These are phyloP conservation scores for Siniperca undulata DNA, from an alignment of 2,797 vertebrate species.

Conservation along the genomic window DNA sequence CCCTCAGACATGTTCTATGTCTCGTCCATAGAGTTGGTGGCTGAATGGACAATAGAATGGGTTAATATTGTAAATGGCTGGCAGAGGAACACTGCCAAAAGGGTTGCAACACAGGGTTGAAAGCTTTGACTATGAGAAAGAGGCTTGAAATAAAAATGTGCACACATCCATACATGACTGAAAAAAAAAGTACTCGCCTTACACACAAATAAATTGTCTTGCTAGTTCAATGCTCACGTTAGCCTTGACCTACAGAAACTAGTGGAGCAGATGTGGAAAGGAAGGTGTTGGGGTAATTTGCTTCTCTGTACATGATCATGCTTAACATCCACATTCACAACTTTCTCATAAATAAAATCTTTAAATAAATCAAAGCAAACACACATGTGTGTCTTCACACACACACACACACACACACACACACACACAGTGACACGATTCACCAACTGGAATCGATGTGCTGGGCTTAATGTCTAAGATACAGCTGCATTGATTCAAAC, in stretches of 20 bases:
- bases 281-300: conserved; percentile 23
- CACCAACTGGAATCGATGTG: conserved; percentile 68
- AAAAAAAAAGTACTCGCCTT: conserved; percentile 27
- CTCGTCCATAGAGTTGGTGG: conserved; percentile 43
- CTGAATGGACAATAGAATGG: conserved; percentile 57
- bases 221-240: conserved; percentile 29
- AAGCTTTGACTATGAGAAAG: conserved; percentile 46
- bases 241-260: conserved; percentile 42
- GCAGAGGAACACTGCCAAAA: conserved; percentile 32
- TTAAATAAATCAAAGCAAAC: conserved; percentile 52
- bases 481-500: conserved; percentile 73
- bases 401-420: conserved; percentile 6
- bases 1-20: conserved; percentile 63
- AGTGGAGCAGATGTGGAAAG: conserved; percentile 17
- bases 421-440: conserved; percentile 54
- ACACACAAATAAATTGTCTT: conserved; percentile 36
- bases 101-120: conserved; percentile 3
- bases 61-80: conserved; percentile 61
- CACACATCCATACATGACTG: conserved; percentile 21
- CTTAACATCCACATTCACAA: conserved; percentile 36
- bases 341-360: conserved; percentile 27
- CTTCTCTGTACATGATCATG: conserved; percentile 33
- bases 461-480: conserved; percentile 68
- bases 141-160: conserved; percentile 35
- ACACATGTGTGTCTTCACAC: conserved; percentile 10